Percentiles rank a stretch among this genome's conserved stretches.
Evolutionary conservation across 2,113 vertebrate genomes (phyloP).

Genomic region (Cathartes aura): DNA sequence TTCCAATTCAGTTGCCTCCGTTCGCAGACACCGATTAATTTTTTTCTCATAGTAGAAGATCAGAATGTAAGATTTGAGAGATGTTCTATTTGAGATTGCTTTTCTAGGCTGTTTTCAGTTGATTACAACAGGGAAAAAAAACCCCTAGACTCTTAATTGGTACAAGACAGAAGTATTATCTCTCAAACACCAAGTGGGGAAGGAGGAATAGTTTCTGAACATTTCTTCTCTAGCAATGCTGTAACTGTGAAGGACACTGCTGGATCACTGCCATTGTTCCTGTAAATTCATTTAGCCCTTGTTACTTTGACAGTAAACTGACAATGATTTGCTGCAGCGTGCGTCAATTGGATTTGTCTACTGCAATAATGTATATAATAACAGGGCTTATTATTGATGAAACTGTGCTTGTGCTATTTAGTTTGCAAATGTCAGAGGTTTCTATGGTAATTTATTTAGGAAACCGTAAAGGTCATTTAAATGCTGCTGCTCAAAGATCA

Average conservation of each 20-base stretch:
- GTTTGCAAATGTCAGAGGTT: slow-evolving; percentile 81
- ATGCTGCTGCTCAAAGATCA: slow-evolving; percentile 72
- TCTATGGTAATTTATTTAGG: slow-evolving; percentile 78
- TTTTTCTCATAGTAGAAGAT: not conserved
- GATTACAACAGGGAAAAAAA: not conserved
- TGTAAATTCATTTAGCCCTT: slow-evolving; percentile 70
- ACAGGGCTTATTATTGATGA: slow-evolving; percentile 77
- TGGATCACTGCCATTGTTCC: slow-evolving; percentile 64
- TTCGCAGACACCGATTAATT: not conserved
- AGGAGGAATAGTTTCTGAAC: not conserved
- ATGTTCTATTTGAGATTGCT: not conserved
- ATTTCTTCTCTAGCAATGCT: not conserved
- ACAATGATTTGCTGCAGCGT: slow-evolving; percentile 69
- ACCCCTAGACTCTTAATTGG: not conserved
- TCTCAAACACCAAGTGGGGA: not conserved
- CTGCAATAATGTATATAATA: slow-evolving; percentile 76
- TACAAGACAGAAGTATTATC: slow-evolving; percentile 3
- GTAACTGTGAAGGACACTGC: slow-evolving; percentile 22
- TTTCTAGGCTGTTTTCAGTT: not conserved
- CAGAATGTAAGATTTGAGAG: not conserved
- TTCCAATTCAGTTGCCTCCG: not conserved
- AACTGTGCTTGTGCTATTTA: slow-evolving; percentile 73
- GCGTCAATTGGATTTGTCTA: slow-evolving; percentile 75
- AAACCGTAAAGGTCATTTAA: slow-evolving; percentile 78
- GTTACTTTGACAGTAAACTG: slow-evolving; percentile 76